Conservation (phyloP, 2,797 vertebrate species). For the Sitta carolinensis region DNA sequence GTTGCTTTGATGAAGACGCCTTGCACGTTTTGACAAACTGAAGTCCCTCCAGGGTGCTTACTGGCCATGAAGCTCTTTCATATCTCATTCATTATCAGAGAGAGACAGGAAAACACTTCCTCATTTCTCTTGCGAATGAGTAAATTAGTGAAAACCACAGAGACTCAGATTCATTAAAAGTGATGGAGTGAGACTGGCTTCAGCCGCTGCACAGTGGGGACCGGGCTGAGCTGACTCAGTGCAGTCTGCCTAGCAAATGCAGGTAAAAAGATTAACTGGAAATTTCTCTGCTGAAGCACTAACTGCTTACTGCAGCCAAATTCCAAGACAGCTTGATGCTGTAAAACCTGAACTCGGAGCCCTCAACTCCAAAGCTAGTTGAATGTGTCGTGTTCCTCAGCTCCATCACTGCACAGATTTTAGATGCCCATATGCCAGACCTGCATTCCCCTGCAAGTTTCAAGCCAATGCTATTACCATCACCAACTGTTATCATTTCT, state of each 20-base stretch:
- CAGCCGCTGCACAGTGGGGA: conserved; percentile 50
- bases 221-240: conserved; percentile 52
- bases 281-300: conserved; percentile 53
- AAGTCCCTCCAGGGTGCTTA: conserved; percentile 71
- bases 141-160: conserved; percentile 72
- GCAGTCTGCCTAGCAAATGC: conserved; percentile 26
- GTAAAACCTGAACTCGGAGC: not conserved
- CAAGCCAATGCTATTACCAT: conserved; percentile 29
- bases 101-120: conserved; percentile 67
- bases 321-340: conserved; percentile 24
- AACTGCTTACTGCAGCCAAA: conserved; percentile 46
- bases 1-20: conserved; percentile 69
- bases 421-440: not conserved
- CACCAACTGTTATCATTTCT: conserved; percentile 21
- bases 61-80: conserved; percentile 74
- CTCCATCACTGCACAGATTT: not conserved
- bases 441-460: not conserved
- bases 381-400: not conserved
- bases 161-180: conserved; percentile 72
- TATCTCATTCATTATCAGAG: conserved; percentile 72
- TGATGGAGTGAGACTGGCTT: conserved; percentile 70
- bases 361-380: not conserved
- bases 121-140: conserved; percentile 62
- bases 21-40: conserved; percentile 65
- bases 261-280: conserved; percentile 47